Percentiles rank a stretch among this genome's conserved stretches.
These are phyloP conservation scores for Apogon talboti DNA, from an alignment of 2,797 vertebrate species.

Conservation along the genomic window DNA sequence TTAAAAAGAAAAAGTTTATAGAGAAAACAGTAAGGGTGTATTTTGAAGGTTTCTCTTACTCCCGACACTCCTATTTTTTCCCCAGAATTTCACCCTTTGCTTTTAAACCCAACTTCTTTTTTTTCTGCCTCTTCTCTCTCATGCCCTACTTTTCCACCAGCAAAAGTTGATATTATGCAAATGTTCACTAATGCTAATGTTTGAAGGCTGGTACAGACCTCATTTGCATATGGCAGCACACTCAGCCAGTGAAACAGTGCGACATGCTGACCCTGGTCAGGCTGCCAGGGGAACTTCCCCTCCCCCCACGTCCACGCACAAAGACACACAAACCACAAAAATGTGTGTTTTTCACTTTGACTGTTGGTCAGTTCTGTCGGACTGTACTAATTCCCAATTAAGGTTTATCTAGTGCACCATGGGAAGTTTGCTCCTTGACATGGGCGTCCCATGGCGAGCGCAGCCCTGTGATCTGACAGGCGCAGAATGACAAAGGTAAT, in stretches of 20 bases:
- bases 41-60: not conserved
- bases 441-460: slow-evolving; percentile 26
- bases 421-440: slow-evolving; percentile 34
- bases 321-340: too few relatives aligned
- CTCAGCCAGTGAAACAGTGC: slow-evolving; percentile 62
- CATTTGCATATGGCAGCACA: slow-evolving; percentile 75
- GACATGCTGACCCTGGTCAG: slow-evolving; percentile 74
- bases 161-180: slow-evolving; percentile 71
- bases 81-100: not conserved
- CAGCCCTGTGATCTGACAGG: slow-evolving; percentile 37
- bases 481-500: slow-evolving; percentile 51
- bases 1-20: too few relatives aligned
- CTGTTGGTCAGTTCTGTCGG: slow-evolving; percentile 24
- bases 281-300: slow-evolving; percentile 72
- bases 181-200: slow-evolving; percentile 69
- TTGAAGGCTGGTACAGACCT: slow-evolving; percentile 64
- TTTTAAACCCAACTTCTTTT: slow-evolving; percentile 12
- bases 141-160: slow-evolving; percentile 47
- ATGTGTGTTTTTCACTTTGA: slow-evolving; percentile 10
- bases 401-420: slow-evolving; percentile 34
- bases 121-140: slow-evolving; percentile 21
- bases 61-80: not conserved
- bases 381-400: slow-evolving; percentile 41
- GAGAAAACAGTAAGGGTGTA: not conserved
- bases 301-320: slow-evolving; percentile 12